Conservation (phyloP, 1,140 invertebrate species). For the Saxidomus purpurata region DNA sequence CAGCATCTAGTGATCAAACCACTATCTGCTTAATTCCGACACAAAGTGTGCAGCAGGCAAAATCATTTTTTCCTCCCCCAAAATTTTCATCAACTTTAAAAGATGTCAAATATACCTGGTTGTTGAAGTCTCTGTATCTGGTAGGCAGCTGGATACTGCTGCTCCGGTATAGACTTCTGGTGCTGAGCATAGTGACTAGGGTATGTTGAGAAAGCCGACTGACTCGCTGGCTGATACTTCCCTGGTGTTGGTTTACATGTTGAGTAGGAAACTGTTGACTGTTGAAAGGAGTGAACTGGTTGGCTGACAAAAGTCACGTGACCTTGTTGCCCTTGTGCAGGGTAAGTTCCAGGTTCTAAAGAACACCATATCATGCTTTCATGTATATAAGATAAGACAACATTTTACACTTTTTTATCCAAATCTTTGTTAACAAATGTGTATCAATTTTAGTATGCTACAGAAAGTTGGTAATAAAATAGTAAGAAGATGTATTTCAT, state of each 20-base stretch:
- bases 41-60: too few species aligned
- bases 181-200: constrained; percentile 79
- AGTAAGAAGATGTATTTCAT: too few species aligned
- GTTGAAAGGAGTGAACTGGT: constrained; percentile 74
- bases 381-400: neutral
- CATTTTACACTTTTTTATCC: neutral
- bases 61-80: too few species aligned
- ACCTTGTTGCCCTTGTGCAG: constrained; percentile 53
- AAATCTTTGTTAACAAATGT: constrained; percentile 14
- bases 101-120: constrained; percentile 67
- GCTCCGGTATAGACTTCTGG: constrained; percentile 75
- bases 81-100: too few species aligned
- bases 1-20: too few species aligned
- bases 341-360: constrained; percentile 61
- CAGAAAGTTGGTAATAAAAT: too few species aligned
- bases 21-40: too few species aligned
- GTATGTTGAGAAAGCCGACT: constrained; percentile 84
- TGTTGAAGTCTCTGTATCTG: constrained; percentile 81
- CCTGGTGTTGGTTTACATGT: constrained; percentile 75
- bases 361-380: neutral
- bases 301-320: constrained; percentile 71
- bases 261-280: constrained; percentile 70
- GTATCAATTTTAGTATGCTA: too few species aligned
- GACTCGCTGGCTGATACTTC: constrained; percentile 76
- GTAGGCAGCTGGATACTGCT: constrained; percentile 71